A percentile compares a stretch with the other conserved stretches of the same genome.
Conservation (phyloP, 2,797 vertebrate genomes). For the Paramormyrops hopkinsi region DNA sequence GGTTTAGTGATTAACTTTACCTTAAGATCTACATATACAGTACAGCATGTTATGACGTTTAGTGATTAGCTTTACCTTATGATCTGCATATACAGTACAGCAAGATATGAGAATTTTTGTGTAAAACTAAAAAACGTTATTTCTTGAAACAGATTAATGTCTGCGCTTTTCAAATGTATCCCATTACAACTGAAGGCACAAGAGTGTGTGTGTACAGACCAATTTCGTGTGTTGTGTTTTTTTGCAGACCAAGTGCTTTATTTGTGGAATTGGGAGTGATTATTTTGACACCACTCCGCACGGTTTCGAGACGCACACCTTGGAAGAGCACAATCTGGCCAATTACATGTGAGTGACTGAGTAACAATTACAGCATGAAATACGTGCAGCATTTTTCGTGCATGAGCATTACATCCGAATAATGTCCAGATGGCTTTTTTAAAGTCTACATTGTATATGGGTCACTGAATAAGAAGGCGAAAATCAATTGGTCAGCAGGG, state of each 20-base stretch:
- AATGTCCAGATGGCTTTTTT: background rate
- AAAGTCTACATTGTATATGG: background rate
- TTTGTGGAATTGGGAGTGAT: conserved; percentile 91
- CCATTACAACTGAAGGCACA: background rate
- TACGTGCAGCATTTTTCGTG: background rate
- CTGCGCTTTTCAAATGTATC: background rate
- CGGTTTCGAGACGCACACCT: conserved; percentile 88
- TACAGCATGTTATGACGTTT: no score
- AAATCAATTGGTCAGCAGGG: background rate
- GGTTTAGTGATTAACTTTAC: no score
- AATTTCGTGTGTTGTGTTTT: background rate
- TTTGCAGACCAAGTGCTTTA: conserved; percentile 88
- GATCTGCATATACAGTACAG: no score
- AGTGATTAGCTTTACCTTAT: no score
- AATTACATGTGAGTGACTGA: conserved; percentile 59
- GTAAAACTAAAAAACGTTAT: background rate
- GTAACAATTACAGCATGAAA: background rate
- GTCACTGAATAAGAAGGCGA: background rate
- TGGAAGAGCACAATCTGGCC: conserved; percentile 89
- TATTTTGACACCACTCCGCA: conserved; percentile 91
- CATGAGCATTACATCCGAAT: background rate
- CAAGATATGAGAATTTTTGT: background rate
- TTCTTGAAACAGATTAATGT: background rate
- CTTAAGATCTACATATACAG: no score
- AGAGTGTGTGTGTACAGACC: background rate